Evolutionary conservation across 2,113 vertebrate species (phyloP).

Genomic region (Theristicus caerulescens): DNA sequence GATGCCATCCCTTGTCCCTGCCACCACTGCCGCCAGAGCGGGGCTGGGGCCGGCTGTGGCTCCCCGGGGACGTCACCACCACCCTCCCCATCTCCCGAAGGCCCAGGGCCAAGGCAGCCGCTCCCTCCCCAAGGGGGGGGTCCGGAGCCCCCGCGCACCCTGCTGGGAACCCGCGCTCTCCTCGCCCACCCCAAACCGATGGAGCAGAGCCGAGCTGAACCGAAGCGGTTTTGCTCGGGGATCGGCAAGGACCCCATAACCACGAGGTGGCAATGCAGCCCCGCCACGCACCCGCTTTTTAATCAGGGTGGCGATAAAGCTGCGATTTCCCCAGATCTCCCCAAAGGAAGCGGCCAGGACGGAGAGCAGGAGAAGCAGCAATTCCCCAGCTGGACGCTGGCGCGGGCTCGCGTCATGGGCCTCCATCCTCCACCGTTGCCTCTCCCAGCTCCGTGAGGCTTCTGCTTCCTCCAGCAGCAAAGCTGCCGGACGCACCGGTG

Average conservation of each 20-base stretch:
- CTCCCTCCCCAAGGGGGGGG: not conserved
- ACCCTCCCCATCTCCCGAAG: not conserved
- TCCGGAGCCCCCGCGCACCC: no score
- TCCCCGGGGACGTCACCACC: not conserved
- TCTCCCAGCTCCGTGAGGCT: not conserved
- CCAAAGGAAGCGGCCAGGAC: not conserved
- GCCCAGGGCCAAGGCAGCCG: no score
- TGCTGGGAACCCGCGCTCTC: rapidly evolving
- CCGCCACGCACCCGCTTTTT: not conserved
- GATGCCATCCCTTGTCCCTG: not conserved
- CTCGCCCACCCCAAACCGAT: rapidly evolving
- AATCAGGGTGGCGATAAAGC: rapidly evolving
- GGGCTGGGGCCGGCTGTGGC: rapidly evolving
- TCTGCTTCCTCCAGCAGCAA: not conserved
- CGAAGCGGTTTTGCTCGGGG: rapidly evolving
- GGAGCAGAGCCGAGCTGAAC: not conserved
- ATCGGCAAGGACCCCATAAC: rapidly evolving
- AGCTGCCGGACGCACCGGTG: rapidly evolving
- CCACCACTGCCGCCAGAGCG: no score
- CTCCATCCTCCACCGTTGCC: not conserved
- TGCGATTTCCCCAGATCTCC: not conserved
- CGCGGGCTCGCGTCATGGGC: rapidly evolving
- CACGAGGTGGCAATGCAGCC: slow-evolving; percentile 29
- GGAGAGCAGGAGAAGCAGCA: no score
- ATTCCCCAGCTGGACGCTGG: rapidly evolving